phyloP scores from a whole-genome alignment of 2,888 invertebrate species.

The Lepas anatifera region DNA sequence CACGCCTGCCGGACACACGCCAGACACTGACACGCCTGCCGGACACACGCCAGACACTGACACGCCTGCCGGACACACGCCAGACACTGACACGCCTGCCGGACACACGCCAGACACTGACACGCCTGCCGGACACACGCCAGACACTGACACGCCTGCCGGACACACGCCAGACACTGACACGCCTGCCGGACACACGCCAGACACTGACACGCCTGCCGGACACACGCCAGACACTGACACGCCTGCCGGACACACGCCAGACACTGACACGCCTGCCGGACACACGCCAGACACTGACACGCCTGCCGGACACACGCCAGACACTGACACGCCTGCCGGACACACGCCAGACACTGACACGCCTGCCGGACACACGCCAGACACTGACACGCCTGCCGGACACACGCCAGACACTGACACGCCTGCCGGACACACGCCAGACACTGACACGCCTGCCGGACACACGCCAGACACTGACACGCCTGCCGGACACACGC shows the following conservation, averaged over 20 bases:
- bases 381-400: constrained; percentile 40
- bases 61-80: constrained; percentile 36
- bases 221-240: constrained; percentile 26
- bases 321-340: constrained; percentile 40
- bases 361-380: constrained; percentile 36
- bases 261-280: constrained; percentile 40
- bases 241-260: constrained; percentile 36
- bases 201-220: constrained; percentile 40
- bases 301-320: constrained; percentile 36
- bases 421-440: constrained; percentile 36
- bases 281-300: constrained; percentile 26
- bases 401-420: constrained; percentile 26
- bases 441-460: constrained; percentile 40
- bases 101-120: constrained; percentile 26
- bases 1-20: constrained; percentile 36
- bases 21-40: constrained; percentile 40
- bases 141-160: constrained; percentile 40
- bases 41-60: constrained; percentile 26
- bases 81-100: constrained; percentile 40
- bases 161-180: constrained; percentile 26
- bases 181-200: constrained; percentile 36
- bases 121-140: constrained; percentile 36
- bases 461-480: constrained; percentile 26
- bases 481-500: constrained; percentile 36
- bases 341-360: constrained; percentile 26